Percentiles rank a stretch among this genome's conserved stretches.
These are phyloP conservation scores for Agrilus planipennis DNA, from an alignment of 1,140 invertebrate genomes.

Conservation along the genomic window DNA sequence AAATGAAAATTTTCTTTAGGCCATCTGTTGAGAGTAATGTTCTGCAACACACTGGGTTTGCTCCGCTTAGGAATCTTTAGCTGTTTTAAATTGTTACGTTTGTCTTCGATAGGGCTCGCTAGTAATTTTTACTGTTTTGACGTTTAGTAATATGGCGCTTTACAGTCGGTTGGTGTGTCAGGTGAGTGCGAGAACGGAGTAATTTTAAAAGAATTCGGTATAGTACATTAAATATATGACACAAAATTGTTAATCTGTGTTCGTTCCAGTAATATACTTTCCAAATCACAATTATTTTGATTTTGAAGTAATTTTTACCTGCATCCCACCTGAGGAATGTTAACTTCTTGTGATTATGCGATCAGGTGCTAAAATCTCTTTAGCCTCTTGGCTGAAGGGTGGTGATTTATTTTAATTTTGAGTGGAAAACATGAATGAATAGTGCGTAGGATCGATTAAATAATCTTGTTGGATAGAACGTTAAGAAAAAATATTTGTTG, in stretches of 20 bases:
- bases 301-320: not conserved
- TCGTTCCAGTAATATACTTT: not conserved
- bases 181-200: constrained; percentile 3
- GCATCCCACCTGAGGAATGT: constrained; percentile 5
- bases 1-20: no score
- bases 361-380: not conserved
- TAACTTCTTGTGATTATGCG: constrained; percentile 3
- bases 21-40: no score
- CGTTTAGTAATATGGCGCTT: constrained; percentile 4
- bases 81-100: no score
- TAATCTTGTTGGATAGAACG: not conserved
- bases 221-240: not conserved
- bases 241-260: not conserved
- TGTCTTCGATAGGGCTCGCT: not conserved
- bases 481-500: not conserved
- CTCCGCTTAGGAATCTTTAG: no score
- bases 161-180: constrained; percentile 1
- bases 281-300: not conserved
- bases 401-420: constrained; percentile 1
- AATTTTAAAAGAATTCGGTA: not conserved
- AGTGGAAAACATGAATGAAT: not conserved
- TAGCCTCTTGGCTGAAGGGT: not conserved
- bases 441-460: not conserved
- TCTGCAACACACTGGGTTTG: no score
- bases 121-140: not conserved